Evolutionary conservation across 2,797 vertebrate genomes (phyloP).

Genomic region (Siniperca undulata): DNA sequence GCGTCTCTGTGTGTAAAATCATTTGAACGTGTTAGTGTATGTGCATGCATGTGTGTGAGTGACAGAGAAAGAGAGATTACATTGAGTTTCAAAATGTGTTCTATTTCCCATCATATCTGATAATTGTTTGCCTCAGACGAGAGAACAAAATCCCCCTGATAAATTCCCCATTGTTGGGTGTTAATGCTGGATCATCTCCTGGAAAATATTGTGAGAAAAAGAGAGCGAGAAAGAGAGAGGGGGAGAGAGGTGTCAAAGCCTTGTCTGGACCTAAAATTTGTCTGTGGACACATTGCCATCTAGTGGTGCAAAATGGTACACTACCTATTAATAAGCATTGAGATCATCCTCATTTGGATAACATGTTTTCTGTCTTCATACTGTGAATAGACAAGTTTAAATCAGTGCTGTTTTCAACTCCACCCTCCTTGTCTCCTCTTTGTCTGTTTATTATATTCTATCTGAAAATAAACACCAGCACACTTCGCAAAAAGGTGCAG

Average conservation of each 20-base stretch:
- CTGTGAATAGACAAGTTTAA: neutral
- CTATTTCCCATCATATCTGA: conserved; percentile 68
- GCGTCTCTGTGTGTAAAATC: conserved; percentile 6
- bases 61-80: conserved; percentile 43
- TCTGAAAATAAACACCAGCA: conserved; percentile 52
- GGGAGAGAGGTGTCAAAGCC: conserved; percentile 17
- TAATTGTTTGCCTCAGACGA: conserved; percentile 70
- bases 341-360: neutral
- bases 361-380: conserved; percentile 12
- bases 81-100: conserved; percentile 55
- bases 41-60: conserved; percentile 1
- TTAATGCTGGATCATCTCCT: conserved; percentile 80
- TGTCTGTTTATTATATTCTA: conserved; percentile 33
- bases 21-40: neutral
- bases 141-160: conserved; percentile 66
- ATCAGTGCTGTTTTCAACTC: conserved; percentile 25
- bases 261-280: conserved; percentile 30
- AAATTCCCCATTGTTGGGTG: conserved; percentile 73
- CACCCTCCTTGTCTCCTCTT: neutral
- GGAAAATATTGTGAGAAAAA: conserved; percentile 70
- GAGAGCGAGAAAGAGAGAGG: neutral
- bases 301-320: conserved; percentile 63
- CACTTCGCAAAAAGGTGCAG: conserved; percentile 26
- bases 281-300: conserved; percentile 81
- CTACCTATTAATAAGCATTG: neutral